A percentile compares a stretch with the other conserved stretches of the same genome.
Evolutionary conservation across 37 sponge, comb jelly and placozoan species (phyloP).

Genomic region (Spongilla lacustris): DNA sequence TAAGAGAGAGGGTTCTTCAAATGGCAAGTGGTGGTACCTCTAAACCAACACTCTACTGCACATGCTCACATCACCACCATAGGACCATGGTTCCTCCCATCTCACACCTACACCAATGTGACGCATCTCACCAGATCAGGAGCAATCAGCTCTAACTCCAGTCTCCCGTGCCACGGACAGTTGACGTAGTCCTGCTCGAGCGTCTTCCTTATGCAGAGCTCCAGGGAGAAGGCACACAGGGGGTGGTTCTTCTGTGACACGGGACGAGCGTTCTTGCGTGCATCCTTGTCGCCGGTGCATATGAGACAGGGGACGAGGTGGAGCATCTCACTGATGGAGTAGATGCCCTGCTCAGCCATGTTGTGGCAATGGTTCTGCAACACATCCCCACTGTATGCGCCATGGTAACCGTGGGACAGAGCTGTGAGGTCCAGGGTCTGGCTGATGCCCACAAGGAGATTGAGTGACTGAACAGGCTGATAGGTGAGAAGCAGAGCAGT

Average conservation of each 20-base stretch:
- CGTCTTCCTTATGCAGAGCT: conserved; percentile 41
- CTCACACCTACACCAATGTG: neutral
- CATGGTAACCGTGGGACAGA: no score
- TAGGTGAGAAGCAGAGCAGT: no score
- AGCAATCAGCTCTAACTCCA: conserved; percentile 39
- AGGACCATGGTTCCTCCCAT: neutral
- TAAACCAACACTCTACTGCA: neutral
- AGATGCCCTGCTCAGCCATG: conserved; percentile 47
- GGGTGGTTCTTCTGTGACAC: neutral
- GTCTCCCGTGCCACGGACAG: conserved; percentile 49
- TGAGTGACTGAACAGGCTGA: no score
- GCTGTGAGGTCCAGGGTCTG: no score
- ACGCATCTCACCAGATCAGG: conserved; percentile 62
- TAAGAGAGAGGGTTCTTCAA: neutral
- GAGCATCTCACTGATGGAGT: conserved; percentile 31
- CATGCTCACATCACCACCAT: neutral
- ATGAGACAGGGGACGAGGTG: conserved; percentile 66
- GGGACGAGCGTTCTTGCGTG: neutral
- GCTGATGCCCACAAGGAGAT: no score
- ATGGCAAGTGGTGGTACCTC: no score
- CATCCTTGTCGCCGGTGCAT: conserved; percentile 56
- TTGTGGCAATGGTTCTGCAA: conserved; percentile 70
- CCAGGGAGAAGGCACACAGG: conserved; percentile 39
- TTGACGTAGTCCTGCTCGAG: conserved; percentile 9
- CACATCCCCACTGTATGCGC: no score